Evolutionary conservation across 2,888 invertebrate genomes (phyloP).

Genomic region (Belgica antarctica): DNA sequence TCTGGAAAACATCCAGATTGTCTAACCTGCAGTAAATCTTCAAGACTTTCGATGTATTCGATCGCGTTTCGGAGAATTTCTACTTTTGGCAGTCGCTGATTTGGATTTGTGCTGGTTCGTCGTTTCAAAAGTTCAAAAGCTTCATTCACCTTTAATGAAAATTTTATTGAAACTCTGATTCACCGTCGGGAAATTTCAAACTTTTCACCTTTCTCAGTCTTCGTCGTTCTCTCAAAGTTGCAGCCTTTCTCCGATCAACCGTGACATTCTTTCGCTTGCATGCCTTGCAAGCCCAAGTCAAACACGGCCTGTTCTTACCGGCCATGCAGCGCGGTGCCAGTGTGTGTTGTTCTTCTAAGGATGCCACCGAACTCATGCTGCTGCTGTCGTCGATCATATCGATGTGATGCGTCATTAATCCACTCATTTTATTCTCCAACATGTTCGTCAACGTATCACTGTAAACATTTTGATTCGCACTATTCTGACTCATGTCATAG

Average conservation of each 20-base stretch:
- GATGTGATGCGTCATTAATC: slow-evolving; percentile 30
- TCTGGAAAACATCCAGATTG: slow-evolving; percentile 1
- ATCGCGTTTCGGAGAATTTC: slow-evolving; percentile 97
- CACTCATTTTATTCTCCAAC: slow-evolving; percentile 36
- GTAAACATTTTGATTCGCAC: slow-evolving; percentile 4
- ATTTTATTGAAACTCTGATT: slow-evolving; percentile 6
- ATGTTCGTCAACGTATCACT: slow-evolving; percentile 31
- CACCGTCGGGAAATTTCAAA: slow-evolving; percentile 20
- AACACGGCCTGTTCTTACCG: slow-evolving; percentile 66
- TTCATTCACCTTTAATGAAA: slow-evolving; percentile 78
- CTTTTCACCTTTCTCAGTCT: slow-evolving; percentile 81
- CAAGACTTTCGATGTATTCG: slow-evolving; percentile 92
- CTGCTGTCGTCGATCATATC: slow-evolving; percentile 52
- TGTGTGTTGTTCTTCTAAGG: slow-evolving; percentile 52
- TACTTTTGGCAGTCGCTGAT: slow-evolving; percentile 93
- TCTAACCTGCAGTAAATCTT: slow-evolving; percentile 70
- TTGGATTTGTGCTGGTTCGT: slow-evolving; percentile 91
- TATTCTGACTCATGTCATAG: background rate
- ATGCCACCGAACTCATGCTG: slow-evolving; percentile 50
- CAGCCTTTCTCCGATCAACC: slow-evolving; percentile 94
- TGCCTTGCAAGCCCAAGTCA: slow-evolving; percentile 96
- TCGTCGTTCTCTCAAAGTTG: slow-evolving; percentile 89
- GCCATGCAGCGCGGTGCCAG: slow-evolving; percentile 56
- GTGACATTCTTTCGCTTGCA: slow-evolving; percentile 95
- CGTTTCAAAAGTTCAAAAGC: slow-evolving; percentile 94